These are phyloP conservation scores for Drosophila leontia DNA, from an alignment of 1,140 invertebrate genomes.

Conservation along the genomic window DNA sequence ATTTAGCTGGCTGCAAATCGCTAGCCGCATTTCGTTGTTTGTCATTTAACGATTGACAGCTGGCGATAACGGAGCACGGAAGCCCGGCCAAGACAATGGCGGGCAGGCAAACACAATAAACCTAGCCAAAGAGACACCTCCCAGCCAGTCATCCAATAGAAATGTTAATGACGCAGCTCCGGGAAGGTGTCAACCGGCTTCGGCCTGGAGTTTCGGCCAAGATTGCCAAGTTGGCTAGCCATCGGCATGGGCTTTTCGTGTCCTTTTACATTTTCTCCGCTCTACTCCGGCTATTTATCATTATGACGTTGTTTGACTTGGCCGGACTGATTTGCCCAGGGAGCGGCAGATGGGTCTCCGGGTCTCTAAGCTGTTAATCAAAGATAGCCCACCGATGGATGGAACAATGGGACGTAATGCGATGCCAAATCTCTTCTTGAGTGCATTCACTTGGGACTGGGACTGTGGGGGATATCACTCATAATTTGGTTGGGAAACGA, in stretches of 20 bases:
- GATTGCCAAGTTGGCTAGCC: slow-evolving; percentile 36
- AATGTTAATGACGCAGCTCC: slow-evolving; percentile 72
- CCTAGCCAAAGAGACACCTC: slow-evolving; percentile 27
- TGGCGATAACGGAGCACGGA: slow-evolving; percentile 52
- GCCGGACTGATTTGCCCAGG: slow-evolving; percentile 60
- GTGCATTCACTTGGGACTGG: slow-evolving; percentile 16
- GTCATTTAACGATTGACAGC: slow-evolving; percentile 82
- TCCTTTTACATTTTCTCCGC: slow-evolving; percentile 11
- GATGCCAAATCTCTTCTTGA: slow-evolving; percentile 27
- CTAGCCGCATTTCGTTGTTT: slow-evolving; percentile 75
- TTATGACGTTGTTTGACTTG: slow-evolving; percentile 68
- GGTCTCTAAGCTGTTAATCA: slow-evolving; percentile 69
- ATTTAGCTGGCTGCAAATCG: slow-evolving; percentile 32
- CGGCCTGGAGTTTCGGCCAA: slow-evolving; percentile 37
- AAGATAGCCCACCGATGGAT: slow-evolving; percentile 37
- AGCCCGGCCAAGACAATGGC: slow-evolving; percentile 43
- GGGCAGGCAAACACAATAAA: slow-evolving; percentile 24
- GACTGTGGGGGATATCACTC: slow-evolving; percentile 11
- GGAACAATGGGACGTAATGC: slow-evolving; percentile 17
- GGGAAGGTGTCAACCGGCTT: slow-evolving; percentile 69
- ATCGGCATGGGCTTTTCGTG: slow-evolving; percentile 30
- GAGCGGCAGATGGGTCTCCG: slow-evolving; percentile 42
- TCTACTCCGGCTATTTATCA: slow-evolving; percentile 67
- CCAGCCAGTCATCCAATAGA: slow-evolving; percentile 52
- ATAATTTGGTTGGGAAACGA: slow-evolving; percentile 9